Evolutionary conservation across 1,140 invertebrate species (phyloP).

Genomic region (Drosophila ananassae): DNA sequence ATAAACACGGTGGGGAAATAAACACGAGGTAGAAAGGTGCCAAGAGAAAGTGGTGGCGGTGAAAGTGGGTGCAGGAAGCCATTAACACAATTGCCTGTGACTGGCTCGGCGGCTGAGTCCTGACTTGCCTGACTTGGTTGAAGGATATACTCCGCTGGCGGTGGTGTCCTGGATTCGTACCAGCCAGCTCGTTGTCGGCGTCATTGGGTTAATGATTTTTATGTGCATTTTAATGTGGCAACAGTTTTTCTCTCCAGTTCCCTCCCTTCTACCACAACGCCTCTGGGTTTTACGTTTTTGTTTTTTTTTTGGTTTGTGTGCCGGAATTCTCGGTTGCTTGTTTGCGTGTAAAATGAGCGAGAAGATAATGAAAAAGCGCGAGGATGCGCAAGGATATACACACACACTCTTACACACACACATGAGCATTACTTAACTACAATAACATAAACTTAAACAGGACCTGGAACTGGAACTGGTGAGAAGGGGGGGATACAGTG

Average conservation of each 20-base stretch:
- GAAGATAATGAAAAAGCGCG: constrained; percentile 42
- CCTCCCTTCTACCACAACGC: neutral
- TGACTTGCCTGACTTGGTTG: neutral
- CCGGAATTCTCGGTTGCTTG: constrained; percentile 2
- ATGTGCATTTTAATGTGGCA: constrained; percentile 62
- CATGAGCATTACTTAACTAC: constrained; percentile 44
- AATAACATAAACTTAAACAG: constrained; percentile 38
- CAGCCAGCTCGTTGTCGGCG: constrained; percentile 30
- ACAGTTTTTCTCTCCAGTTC: constrained; percentile 34
- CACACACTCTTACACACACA: constrained; percentile 22
- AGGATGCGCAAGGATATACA: constrained; percentile 30
- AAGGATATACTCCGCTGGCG: neutral
- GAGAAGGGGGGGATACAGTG: neutral
- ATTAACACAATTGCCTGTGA: constrained; percentile 56
- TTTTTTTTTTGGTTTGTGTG: neutral
- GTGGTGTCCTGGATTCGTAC: neutral
- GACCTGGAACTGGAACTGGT: too few species aligned
- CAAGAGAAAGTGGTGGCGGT: neutral
- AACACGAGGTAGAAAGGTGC: neutral
- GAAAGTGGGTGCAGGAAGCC: constrained; percentile 20
- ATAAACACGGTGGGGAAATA: constrained; percentile 33
- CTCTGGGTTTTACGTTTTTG: neutral
- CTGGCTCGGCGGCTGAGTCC: constrained; percentile 10
- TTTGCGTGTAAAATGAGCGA: constrained; percentile 43
- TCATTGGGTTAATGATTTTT: constrained; percentile 62